phyloP scores from a whole-genome alignment of 2,797 vertebrate genomes.

The Scolopax rusticola region DNA sequence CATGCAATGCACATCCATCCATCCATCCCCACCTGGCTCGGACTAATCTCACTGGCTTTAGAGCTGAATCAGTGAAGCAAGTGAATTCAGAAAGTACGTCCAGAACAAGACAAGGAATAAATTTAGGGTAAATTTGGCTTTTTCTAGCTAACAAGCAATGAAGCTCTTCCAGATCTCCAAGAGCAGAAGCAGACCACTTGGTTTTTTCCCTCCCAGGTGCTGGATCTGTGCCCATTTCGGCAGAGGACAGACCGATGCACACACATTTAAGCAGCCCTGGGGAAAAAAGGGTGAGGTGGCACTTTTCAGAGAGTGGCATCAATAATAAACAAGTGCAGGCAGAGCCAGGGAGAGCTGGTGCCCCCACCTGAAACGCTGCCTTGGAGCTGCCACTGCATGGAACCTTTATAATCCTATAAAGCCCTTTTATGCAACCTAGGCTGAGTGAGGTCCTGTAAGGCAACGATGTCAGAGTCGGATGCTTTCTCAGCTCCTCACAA shows the following conservation, averaged over 20 bases:
- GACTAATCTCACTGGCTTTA: not conserved
- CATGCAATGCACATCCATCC: fast-evolving
- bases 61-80: not conserved
- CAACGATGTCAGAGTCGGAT: conserved; percentile 47
- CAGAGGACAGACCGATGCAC: not conserved
- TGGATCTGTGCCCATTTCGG: not conserved
- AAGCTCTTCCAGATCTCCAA: not conserved
- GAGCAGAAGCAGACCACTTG: fast-evolving
- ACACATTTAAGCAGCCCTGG: not conserved
- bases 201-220: fast-evolving
- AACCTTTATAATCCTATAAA: conserved; percentile 68
- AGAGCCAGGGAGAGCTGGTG: not conserved
- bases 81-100: not conserved
- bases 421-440: conserved; percentile 55
- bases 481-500: conserved; percentile 49
- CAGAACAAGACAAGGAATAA: not conserved
- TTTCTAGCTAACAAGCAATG: not conserved
- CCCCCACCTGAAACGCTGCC: conserved; percentile 39
- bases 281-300: not conserved
- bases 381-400: conserved; percentile 2
- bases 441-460: conserved; percentile 55
- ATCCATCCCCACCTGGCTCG: not conserved
- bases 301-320: not conserved
- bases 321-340: not conserved
- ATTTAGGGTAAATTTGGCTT: fast-evolving